Evolutionary conservation across 2,113 vertebrate genomes (phyloP).

Genomic region (Callospermophilus lateralis): DNA sequence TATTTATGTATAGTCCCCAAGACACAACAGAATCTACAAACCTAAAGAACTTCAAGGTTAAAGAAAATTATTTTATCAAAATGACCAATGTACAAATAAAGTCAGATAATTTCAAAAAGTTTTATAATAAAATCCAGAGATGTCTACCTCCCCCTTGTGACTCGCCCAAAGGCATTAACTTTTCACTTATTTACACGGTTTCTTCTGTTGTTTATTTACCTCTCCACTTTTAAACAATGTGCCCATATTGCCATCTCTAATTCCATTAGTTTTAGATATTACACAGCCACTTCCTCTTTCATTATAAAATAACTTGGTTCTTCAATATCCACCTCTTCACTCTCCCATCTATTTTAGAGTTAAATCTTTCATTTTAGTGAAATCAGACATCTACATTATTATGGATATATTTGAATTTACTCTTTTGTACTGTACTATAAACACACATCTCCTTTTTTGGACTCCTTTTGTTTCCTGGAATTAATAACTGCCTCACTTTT

Average conservation of each 20-base stretch:
- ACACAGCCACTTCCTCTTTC: not conserved
- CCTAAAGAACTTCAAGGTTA: not conserved
- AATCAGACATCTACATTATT: not conserved
- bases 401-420: not conserved
- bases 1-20: not conserved
- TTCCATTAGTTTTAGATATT: not conserved
- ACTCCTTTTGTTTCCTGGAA: not conserved
- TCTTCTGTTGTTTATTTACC: not conserved
- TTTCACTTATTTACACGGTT: not conserved
- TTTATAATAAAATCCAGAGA: not conserved
- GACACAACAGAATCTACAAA: not conserved
- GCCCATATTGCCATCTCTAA: not conserved
- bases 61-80: slow-evolving; percentile 14
- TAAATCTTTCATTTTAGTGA: not conserved
- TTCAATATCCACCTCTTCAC: not conserved
- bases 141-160: not conserved
- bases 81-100: slow-evolving; percentile 11
- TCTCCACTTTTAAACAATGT: not conserved
- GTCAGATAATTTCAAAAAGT: not conserved
- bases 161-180: not conserved
- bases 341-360: not conserved
- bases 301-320: not conserved
- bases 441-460: not conserved
- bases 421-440: not conserved
- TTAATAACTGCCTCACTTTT: slow-evolving; percentile 3